A percentile compares a stretch with the other conserved stretches of the same genome.
Conservation (phyloP, 1,140 invertebrate species). For the Brachionus asplanchnoidis region DNA sequence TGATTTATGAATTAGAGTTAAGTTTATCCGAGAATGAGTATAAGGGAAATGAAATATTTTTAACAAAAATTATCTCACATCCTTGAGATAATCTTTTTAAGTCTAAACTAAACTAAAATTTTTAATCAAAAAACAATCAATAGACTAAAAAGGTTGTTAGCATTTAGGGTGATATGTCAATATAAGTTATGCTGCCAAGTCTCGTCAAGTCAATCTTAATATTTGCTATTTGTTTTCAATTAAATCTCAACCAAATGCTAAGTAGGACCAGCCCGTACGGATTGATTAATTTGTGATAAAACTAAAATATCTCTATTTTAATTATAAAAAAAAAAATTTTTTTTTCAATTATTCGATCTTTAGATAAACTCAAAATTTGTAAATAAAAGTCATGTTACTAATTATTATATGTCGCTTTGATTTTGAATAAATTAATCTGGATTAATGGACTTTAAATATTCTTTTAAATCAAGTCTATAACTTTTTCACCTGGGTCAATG, state of each 20-base stretch:
- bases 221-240: slow-evolving; percentile 17
- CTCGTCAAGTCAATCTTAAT: slow-evolving; percentile 17
- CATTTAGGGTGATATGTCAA: slow-evolving; percentile 27
- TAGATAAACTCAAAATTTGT: background rate
- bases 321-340: background rate
- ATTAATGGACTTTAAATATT: background rate
- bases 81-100: background rate
- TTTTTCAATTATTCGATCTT: background rate
- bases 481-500: background rate
- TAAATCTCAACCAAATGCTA: slow-evolving; percentile 2
- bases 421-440: background rate
- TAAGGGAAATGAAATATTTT: background rate
- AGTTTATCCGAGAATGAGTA: background rate
- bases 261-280: background rate
- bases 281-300: slow-evolving; percentile 30
- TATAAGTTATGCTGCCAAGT: slow-evolving; percentile 1
- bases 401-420: background rate
- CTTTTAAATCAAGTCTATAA: background rate
- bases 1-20: background rate
- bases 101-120: background rate
- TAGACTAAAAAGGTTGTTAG: background rate
- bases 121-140: background rate
- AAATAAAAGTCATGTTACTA: background rate
- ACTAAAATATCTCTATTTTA: background rate
- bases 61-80: background rate